Evolutionary conservation across 2,888 invertebrate genomes (phyloP).

Genomic region (Cantharis rufa): DNA sequence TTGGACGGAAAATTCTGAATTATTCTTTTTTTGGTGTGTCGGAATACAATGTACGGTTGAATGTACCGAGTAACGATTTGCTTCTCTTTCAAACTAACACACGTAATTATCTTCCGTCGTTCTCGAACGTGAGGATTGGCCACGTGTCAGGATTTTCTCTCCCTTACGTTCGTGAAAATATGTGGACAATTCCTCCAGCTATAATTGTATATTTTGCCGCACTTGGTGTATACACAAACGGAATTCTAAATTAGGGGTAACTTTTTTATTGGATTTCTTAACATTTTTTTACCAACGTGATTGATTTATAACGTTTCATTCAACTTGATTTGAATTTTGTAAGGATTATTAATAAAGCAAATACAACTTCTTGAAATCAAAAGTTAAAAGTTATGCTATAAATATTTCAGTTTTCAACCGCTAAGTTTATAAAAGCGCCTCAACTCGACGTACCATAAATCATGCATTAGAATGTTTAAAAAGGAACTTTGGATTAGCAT

Average conservation of each 20-base stretch:
- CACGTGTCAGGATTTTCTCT: slow-evolving; percentile 4
- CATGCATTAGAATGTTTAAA: neutral
- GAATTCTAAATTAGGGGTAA: slow-evolving; percentile 29
- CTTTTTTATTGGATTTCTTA: slow-evolving; percentile 4
- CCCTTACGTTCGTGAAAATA: slow-evolving; percentile 13
- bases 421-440: neutral
- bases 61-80: slow-evolving; percentile 29
- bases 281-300: neutral
- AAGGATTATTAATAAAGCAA: neutral
- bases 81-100: slow-evolving; percentile 6
- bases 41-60: slow-evolving; percentile 30
- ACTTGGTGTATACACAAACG: slow-evolving; percentile 31
- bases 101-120: slow-evolving; percentile 7
- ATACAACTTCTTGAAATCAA: neutral
- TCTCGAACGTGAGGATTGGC: neutral
- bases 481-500: neutral
- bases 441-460: neutral
- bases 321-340: neutral
- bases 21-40: slow-evolving; percentile 37
- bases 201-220: slow-evolving; percentile 31
- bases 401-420: neutral
- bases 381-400: neutral
- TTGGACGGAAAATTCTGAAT: slow-evolving; percentile 38
- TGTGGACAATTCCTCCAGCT: slow-evolving; percentile 10
- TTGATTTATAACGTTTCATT: neutral